Evolutionary conservation across 2,113 vertebrate species (phyloP).

Genomic region (Macrotus californicus): DNA sequence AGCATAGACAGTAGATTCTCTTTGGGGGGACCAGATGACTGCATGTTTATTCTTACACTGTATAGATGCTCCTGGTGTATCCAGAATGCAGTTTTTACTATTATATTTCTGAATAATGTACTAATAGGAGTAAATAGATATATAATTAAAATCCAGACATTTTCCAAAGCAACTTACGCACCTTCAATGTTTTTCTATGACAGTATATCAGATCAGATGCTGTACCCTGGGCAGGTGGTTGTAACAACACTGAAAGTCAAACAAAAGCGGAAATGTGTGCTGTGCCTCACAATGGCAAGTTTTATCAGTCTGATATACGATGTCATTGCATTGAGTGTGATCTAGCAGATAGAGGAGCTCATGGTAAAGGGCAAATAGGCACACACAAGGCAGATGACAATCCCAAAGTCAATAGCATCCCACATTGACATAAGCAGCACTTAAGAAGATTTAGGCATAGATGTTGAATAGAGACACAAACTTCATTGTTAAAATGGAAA

Average conservation of each 20-base stretch:
- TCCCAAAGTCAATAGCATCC: not conserved
- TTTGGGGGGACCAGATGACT: conserved; percentile 1
- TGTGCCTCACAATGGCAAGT: not conserved
- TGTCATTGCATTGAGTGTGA: not conserved
- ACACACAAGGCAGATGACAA: not conserved
- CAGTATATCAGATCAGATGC: conserved; percentile 30
- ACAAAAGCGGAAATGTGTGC: conserved; percentile 32
- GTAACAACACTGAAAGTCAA: conserved; percentile 43
- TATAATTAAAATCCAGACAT: conserved; percentile 58
- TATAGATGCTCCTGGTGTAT: conserved; percentile 56
- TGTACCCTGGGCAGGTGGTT: conserved; percentile 7
- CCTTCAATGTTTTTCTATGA: conserved; percentile 56
- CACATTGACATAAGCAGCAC: not conserved
- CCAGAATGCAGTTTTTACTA: conserved; percentile 47
- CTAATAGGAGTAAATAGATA: conserved; percentile 40
- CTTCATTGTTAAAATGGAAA: conserved; percentile 9
- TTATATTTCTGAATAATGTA: conserved; percentile 64
- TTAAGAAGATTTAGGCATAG: not conserved
- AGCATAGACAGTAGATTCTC: not conserved
- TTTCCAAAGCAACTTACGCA: conserved; percentile 63
- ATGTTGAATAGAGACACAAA: not conserved
- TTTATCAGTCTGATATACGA: not conserved
- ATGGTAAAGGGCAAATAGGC: not conserved
- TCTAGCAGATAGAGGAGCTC: not conserved
- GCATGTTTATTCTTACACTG: conserved; percentile 63